Evolutionary conservation across 2,113 vertebrate genomes (phyloP), one percentile per base, ranked within the genome.

Genomic region (Catharus fuscescens): DNA sequence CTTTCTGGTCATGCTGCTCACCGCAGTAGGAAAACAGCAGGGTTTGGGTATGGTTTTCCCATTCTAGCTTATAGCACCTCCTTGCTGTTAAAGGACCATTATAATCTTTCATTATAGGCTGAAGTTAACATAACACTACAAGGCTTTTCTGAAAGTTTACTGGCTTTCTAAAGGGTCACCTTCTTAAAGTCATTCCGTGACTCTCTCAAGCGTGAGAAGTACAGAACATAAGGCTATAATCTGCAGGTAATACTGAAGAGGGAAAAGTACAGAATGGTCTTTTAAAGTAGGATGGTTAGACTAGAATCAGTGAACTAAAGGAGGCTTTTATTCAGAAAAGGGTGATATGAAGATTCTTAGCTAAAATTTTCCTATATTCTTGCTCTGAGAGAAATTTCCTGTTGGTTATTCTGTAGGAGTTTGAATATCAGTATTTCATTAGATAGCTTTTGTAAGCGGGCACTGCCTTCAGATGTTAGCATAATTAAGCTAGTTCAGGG

Each of bases 81-180:
- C 38, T 88, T 59, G 14, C 26, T 89, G 34, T 28, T 84, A 53
- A 84, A 78, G 19, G 36, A 70, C 25, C 9, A 6, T 42, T 85
- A 34, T 32, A 74, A 71, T 52, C 32, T 60, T 85, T 74, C 34
- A n/a, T 67, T 60, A 67, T 32, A 60, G 40, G 48, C 52, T 14
- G 6, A 93, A 88, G 42, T 38, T 88, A 90, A 40, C 32, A 44
- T 38, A 72, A 57, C 38, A 59, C 12, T 64, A 17, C 18, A 53
- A 74, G 71, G 64, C 1, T 78, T 86, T 88, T 77, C 59, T 80
- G 71, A 25, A 77, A 95, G 62, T 93, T 83, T 90, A 59, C 54
- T 47, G 73, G 38, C 38, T 83, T 88, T 86, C 54, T 86, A 80
- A 90, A 88, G 92, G 82, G 93, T 97, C 96, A 95, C 91, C 90